A percentile compares a stretch with the other conserved stretches of the same genome.
Conservation (phyloP, 2,888 invertebrate genomes). For the Brachyopa scutellaris region DNA sequence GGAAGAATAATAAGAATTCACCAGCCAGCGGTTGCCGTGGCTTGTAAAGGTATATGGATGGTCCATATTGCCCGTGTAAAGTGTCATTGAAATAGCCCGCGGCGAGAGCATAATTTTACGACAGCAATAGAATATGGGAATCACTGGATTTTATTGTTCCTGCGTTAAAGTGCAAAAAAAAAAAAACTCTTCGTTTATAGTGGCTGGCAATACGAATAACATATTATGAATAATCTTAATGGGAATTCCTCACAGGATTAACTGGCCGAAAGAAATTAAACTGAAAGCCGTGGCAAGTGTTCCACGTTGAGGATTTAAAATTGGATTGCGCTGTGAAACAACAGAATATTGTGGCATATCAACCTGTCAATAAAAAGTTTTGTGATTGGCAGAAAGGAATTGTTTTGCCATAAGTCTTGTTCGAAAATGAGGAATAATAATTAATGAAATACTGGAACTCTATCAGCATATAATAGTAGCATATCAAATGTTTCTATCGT, state of each 20-base stretch:
- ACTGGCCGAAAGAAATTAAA: constrained; percentile 20
- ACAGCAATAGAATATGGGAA: constrained; percentile 3
- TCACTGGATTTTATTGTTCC: constrained; percentile 18
- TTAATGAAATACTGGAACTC: too few species aligned
- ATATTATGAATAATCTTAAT: constrained; percentile 26
- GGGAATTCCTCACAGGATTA: constrained; percentile 37
- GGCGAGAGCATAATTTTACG: neutral
- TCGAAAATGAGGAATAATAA: too few species aligned
- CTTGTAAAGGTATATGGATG: neutral
- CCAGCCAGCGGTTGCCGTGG: neutral
- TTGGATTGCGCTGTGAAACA: too few species aligned
- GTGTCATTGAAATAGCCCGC: neutral
- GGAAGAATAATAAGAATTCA: neutral
- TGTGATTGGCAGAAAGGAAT: too few species aligned
- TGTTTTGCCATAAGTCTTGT: too few species aligned
- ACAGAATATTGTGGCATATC: too few species aligned
- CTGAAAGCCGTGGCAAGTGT: constrained; percentile 16
- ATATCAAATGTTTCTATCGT: too few species aligned
- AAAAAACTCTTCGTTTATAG: neutral
- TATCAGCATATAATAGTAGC: too few species aligned
- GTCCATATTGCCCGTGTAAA: constrained; percentile 2
- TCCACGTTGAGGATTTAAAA: constrained; percentile 8
- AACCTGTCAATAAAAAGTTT: too few species aligned
- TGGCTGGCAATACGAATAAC: constrained; percentile 13
- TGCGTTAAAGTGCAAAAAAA: constrained; percentile 21